Base-by-base conservation (phyloP, 2,888 invertebrate genomes). In the Synergus gifuensis region DNA sequence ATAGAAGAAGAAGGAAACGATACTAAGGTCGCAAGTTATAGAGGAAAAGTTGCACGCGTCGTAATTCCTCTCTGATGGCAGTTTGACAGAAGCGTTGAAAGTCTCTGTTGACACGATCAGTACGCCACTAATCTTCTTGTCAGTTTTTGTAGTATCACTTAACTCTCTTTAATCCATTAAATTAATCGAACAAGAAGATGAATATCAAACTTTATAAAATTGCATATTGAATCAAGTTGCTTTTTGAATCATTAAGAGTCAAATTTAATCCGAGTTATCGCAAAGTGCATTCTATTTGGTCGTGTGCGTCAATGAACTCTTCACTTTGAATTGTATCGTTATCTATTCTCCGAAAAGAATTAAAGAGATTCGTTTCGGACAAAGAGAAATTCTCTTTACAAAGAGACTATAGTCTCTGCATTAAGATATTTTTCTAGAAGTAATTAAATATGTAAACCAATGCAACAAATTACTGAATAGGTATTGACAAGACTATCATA, bases 81-180 rank as follows among this genome's bases (percentile, higher is more conserved):
- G 46, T 73, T 73, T 73, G 73, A 73, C 54, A 73, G 73, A 73
- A 73, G 40, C 54, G 73, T 46, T 73, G 73, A 73, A 73, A 54
- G 28, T 73, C 36, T 36, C 40, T 73, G 73, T 73, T 73, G 54
- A 73, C 73, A 73, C 49, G 5, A 54, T 54, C 54, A 73, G 16
- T 58, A n/a, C 22, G 49, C 54, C 49, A 58, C 58, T 58, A 58
- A 58, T 58, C 18, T n/a, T 58, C 18, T 58, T 58, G 18, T 58
- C 18, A 18, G 9, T 58, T 58, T 18, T 58, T 58, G 9, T 58
- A 18, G 36, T 58, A 58, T 58, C 18, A 18, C 9, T 9, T 9
- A 58, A 58, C 58, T 49, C 46, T 49, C 46, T 16, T 18, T 58
- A 11, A n/a, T 8, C 7, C n/a, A 58, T n/a, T 18, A 11, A 58